phyloP scores from a whole-genome alignment of 2,113 vertebrate genomes.

The Pluvianellus socialis region DNA sequence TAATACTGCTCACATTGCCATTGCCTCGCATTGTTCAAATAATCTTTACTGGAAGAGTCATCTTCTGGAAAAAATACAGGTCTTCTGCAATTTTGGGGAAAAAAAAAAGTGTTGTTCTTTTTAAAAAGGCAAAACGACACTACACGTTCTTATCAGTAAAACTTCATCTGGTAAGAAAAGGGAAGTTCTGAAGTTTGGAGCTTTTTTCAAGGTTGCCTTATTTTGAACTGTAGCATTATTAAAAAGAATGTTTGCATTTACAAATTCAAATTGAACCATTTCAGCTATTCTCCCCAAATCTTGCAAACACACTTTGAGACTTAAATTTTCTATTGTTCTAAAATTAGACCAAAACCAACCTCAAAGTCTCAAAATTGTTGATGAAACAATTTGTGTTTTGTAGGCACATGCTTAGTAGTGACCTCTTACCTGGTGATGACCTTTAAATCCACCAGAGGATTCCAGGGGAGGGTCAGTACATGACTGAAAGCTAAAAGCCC shows the following conservation, averaged over 20 bases:
- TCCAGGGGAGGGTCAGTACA: neutral
- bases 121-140: neutral
- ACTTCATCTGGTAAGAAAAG: neutral
- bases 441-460: neutral
- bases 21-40: neutral
- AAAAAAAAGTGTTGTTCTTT: too few relatives aligned
- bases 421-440: conserved; percentile 27
- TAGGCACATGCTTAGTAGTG: neutral
- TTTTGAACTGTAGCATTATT: neutral
- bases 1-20: neutral
- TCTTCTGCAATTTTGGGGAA: neutral
- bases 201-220: neutral
- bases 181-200: neutral
- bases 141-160: neutral
- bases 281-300: neutral
- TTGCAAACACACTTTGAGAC: neutral
- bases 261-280: neutral
- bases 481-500: neutral
- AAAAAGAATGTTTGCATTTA: neutral
- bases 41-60: neutral
- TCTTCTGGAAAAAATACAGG: neutral
- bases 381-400: neutral
- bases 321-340: neutral
- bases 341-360: neutral
- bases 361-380: neutral